A percentile compares a stretch with the other conserved stretches of the same genome.
Evolutionary conservation across 1,140 invertebrate genomes (phyloP).

Genomic region (Psix sp.): DNA sequence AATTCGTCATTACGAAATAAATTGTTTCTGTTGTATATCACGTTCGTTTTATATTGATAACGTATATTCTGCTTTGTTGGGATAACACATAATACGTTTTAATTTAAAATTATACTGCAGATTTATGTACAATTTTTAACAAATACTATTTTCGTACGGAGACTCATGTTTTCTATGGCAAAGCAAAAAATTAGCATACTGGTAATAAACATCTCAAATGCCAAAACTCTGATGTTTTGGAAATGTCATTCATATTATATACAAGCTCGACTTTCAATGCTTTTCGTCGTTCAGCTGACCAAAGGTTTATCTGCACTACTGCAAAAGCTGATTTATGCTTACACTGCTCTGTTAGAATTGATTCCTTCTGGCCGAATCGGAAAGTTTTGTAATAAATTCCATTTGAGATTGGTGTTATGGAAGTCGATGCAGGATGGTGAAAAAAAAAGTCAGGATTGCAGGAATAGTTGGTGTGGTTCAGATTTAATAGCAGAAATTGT

Average conservation of each 20-base stretch:
- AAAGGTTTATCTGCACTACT: conserved; percentile 47
- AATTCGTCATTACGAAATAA: too few species aligned
- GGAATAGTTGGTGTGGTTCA: conserved; percentile 30
- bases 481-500: conserved; percentile 21
- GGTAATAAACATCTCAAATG: too few species aligned
- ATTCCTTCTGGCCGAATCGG: conserved; percentile 35
- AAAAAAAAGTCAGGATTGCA: conserved; percentile 14
- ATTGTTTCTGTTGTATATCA: too few species aligned
- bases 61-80: too few species aligned
- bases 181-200: too few species aligned
- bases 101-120: too few species aligned
- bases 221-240: conserved; percentile 9
- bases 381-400: conserved; percentile 47
- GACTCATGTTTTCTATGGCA: too few species aligned
- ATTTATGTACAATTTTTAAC: too few species aligned
- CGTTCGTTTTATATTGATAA: too few species aligned
- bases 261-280: conserved; percentile 20
- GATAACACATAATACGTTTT: too few species aligned
- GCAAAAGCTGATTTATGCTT: conserved; percentile 37
- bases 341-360: conserved; percentile 37
- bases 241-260: conserved; percentile 3
- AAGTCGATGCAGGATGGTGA: conserved; percentile 12
- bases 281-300: conserved; percentile 35
- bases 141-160: too few species aligned
- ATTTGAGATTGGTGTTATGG: conserved; percentile 33